Evolutionary conservation across 37 sponge, comb jelly and placozoan genomes (phyloP).

Genomic region (Chondrilla cf. caribensis): DNA sequence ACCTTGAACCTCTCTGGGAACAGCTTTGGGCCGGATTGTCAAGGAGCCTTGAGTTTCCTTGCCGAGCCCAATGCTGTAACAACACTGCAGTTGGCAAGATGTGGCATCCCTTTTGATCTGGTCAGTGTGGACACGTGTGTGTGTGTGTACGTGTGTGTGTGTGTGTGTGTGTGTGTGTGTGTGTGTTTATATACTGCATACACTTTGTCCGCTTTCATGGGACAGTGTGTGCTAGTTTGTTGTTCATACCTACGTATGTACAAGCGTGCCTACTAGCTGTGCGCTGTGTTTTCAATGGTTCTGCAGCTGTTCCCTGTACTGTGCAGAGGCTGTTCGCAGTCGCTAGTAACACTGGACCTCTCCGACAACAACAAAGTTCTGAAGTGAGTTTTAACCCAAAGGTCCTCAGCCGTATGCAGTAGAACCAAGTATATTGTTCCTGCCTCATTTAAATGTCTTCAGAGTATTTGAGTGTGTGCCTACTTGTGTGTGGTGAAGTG

Average conservation of each 20-base stretch:
- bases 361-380: constrained; percentile 24
- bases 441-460: too few relatives aligned
- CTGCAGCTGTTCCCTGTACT: constrained; percentile 67
- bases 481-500: too few relatives aligned
- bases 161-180: constrained; percentile 20
- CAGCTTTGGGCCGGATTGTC: constrained; percentile 62
- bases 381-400: background rate
- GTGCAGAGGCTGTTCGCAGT: constrained; percentile 57
- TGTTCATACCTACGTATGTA: too few relatives aligned
- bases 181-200: constrained; percentile 11
- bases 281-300: too few relatives aligned
- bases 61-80: constrained; percentile 67
- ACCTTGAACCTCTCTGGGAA: constrained; percentile 59
- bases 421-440: too few relatives aligned
- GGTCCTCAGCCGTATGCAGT: too few relatives aligned
- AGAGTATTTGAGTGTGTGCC: too few relatives aligned
- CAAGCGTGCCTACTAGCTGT: too few relatives aligned
- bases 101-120: constrained; percentile 51
- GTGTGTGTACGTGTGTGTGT: background rate
- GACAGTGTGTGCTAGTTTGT: background rate
- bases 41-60: constrained; percentile 60
- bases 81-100: constrained; percentile 56
- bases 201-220: background rate
- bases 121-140: background rate
- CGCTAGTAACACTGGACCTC: constrained; percentile 16